Conservation (phyloP, 2,888 invertebrate genomes). For the Camptogramma bilineatum region DNA sequence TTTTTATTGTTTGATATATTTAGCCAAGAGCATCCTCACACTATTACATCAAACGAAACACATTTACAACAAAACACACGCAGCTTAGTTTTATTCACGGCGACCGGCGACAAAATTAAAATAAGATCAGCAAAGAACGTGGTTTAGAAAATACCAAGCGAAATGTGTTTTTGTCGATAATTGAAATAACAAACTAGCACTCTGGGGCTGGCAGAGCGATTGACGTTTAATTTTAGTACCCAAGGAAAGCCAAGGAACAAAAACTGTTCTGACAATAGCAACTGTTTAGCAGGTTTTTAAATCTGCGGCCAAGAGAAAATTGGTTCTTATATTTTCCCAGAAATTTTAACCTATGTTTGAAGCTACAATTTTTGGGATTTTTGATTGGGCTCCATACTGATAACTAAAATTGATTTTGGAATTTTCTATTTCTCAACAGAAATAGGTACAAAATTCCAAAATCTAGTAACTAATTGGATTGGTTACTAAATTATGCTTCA, state of each 20-base stretch:
- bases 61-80: not conserved
- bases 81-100: not conserved
- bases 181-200: constrained; percentile 73
- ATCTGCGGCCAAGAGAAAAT: constrained; percentile 35
- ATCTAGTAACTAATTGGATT: too few relatives aligned
- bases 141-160: constrained; percentile 69
- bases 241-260: constrained; percentile 66
- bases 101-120: constrained; percentile 46
- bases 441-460: too few relatives aligned
- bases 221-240: constrained; percentile 82
- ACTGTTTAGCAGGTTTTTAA: constrained; percentile 50
- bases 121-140: constrained; percentile 55
- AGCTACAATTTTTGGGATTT: not conserved
- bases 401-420: too few relatives aligned
- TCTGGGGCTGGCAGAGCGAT: constrained; percentile 72
- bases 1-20: too few relatives aligned
- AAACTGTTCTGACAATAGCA: constrained; percentile 56
- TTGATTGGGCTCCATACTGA: not conserved
- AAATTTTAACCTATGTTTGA: constrained; percentile 1
- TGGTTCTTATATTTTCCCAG: constrained; percentile 28
- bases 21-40: too few relatives aligned
- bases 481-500: too few relatives aligned
- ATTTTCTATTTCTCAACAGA: too few relatives aligned
- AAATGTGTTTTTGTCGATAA: constrained; percentile 69
- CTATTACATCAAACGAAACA: too few relatives aligned